A percentile compares a stretch with the other conserved stretches of the same genome.
Conservation (phyloP, 2,113 vertebrate species). For the Eurypyga helias region DNA sequence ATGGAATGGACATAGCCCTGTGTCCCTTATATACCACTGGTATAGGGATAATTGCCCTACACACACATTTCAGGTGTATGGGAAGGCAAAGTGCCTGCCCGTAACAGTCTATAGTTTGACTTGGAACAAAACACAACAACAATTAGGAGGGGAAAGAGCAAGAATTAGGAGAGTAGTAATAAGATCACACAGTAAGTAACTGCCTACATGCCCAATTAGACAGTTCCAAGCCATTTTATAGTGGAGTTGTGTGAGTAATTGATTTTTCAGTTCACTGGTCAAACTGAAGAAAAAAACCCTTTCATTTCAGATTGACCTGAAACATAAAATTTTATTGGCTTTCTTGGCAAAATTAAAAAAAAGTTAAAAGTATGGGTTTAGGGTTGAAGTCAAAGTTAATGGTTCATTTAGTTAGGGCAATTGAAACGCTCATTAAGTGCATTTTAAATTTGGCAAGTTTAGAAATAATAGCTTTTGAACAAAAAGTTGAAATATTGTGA, state of each 20-base stretch:
- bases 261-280: slow-evolving; percentile 45
- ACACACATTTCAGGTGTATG: not conserved
- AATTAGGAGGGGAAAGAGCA: not conserved
- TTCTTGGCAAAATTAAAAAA: not conserved
- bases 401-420: not conserved
- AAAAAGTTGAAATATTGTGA: not conserved
- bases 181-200: not conserved
- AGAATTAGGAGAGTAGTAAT: not conserved
- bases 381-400: not conserved
- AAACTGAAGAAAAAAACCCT: not conserved
- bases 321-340: slow-evolving; percentile 37
- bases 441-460: not conserved
- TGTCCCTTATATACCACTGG: not conserved
- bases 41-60: not conserved
- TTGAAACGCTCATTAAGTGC: not conserved
- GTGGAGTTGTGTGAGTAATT: slow-evolving; percentile 42
- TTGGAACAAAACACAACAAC: not conserved
- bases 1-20: fast-evolving
- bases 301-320: not conserved
- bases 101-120: not conserved
- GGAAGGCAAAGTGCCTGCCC: not conserved
- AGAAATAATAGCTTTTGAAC: not conserved
- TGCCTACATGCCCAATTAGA: slow-evolving; percentile 24
- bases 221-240: slow-evolving; percentile 19
- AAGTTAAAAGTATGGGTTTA: not conserved